Percentiles rank a stretch among this genome's conserved stretches.
phyloP scores from a whole-genome alignment of 2,113 vertebrate species.

The Neopipo cinnamomea region DNA sequence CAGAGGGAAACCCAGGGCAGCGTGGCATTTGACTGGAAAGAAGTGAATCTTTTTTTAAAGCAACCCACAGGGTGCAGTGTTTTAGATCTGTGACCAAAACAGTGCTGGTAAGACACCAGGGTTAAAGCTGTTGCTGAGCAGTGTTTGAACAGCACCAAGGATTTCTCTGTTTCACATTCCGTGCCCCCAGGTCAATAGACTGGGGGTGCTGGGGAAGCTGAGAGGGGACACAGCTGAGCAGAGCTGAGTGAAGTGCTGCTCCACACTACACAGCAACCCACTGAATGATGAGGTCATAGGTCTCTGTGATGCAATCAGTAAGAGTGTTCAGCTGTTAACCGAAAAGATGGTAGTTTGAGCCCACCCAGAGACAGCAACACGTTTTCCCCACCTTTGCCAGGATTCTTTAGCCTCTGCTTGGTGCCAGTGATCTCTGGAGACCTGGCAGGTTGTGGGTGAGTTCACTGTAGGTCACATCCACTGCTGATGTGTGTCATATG shows the following conservation, averaged over 20 bases:
- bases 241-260: background rate
- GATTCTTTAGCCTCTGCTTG: background rate
- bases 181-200: rapidly evolving
- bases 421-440: background rate
- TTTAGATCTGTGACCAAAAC: background rate
- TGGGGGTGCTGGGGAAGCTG: background rate
- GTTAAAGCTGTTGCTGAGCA: background rate
- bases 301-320: background rate
- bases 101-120: background rate
- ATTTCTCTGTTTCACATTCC: background rate
- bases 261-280: background rate
- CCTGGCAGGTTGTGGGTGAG: background rate
- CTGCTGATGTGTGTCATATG: rapidly evolving
- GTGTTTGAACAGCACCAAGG: background rate
- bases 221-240: background rate
- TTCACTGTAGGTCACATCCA: background rate
- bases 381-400: background rate
- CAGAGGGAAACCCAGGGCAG: background rate
- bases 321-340: conserved; percentile 61
- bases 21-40: background rate
- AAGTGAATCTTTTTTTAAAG: background rate
- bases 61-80: rapidly evolving
- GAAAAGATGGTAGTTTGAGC: conserved; percentile 65
- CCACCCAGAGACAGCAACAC: background rate
- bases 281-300: background rate